Evolutionary conservation across 2,888 invertebrate species (phyloP).

Genomic region (Mesopsocus fuscifrons): DNA sequence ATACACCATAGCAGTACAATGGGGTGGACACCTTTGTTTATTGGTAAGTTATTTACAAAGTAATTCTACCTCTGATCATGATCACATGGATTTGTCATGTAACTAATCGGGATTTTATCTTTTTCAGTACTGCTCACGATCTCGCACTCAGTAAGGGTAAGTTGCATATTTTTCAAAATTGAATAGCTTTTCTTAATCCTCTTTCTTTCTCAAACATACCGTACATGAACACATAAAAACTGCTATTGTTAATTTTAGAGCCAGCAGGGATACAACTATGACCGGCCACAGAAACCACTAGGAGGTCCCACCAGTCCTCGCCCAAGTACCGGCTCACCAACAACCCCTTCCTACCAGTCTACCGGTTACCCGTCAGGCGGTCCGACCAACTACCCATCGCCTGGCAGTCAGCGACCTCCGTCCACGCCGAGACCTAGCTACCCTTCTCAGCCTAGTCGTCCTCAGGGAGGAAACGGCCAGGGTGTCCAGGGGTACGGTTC

Average conservation of each 20-base stretch:
- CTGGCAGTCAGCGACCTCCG: slow-evolving; percentile 8
- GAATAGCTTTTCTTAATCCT: no score
- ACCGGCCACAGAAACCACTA: slow-evolving; percentile 43
- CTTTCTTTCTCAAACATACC: no score
- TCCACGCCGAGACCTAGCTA: slow-evolving; percentile 12
- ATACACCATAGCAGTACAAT: no score
- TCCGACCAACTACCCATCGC: slow-evolving; percentile 11
- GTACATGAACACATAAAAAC: no score
- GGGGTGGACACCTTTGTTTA: no score
- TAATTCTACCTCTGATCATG: no score
- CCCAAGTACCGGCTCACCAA: slow-evolving; percentile 10
- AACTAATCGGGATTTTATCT: no score
- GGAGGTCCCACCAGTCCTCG: slow-evolving; percentile 15
- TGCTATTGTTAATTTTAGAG: not conserved
- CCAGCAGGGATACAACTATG: slow-evolving; percentile 39
- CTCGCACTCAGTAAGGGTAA: not conserved
- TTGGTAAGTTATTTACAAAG: no score
- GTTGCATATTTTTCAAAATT: no score
- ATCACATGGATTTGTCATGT: no score
- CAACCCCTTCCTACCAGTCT: not conserved
- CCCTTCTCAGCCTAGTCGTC: slow-evolving; percentile 10
- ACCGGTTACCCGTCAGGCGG: slow-evolving; percentile 8
- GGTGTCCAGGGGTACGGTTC: slow-evolving; percentile 14
- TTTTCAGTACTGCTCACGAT: not conserved
- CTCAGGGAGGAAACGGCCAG: not conserved